Base-by-base conservation (phyloP, 2,113 vertebrate genomes). In the Cephalopterus ornatus region DNA sequence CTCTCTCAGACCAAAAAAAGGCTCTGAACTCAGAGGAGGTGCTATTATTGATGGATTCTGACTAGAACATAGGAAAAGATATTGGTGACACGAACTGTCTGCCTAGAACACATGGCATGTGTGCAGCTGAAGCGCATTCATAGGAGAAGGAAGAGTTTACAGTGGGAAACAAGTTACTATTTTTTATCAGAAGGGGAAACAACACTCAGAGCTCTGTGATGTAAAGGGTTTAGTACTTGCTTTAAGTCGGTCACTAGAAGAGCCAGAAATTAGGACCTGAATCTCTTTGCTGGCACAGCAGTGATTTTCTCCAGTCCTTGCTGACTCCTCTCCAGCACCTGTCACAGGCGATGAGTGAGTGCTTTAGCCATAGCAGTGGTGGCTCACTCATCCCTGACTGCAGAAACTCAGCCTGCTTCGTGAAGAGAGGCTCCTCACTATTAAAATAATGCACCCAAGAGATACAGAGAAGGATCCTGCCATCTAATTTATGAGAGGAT, bases 331-430 rank as follows among this genome's bases (percentile, higher is more conserved):
- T 56, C 52, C 3, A 9, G 63, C 26, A 76, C 30, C 53, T 68
- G 47, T 55, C 58, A 24, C 8, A 21, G 56, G 21, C 0, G 3
- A 16, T 27, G 28, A 78, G 32, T 3, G 26, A 59, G 39, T 28
- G 55, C 35, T 50, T 27, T 14, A 32, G 72, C 24, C 28, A 3
- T 1, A 32, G 55, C 79, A 83, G 56, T 1, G 52, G 68, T 1
- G 1, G 49, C 49, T 93, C 63, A 27, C 49, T 47, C 6, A 10
- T 7, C 72, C 67, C 46, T 33, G 46, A 26, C 68, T 42, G 75
- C 32, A 59, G 39, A 72, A 74, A 76, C 2, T 0, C 72, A 62
- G 46, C 73, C 23, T 0, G 1, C 61, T 33, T 26, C 3, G 1
- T 20, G 62, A 39, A 66, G 50, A 46, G 44, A 49, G 49, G 50